Evolutionary conservation across 2,888 invertebrate species (phyloP).

Genomic region (Mamestra brassicae): DNA sequence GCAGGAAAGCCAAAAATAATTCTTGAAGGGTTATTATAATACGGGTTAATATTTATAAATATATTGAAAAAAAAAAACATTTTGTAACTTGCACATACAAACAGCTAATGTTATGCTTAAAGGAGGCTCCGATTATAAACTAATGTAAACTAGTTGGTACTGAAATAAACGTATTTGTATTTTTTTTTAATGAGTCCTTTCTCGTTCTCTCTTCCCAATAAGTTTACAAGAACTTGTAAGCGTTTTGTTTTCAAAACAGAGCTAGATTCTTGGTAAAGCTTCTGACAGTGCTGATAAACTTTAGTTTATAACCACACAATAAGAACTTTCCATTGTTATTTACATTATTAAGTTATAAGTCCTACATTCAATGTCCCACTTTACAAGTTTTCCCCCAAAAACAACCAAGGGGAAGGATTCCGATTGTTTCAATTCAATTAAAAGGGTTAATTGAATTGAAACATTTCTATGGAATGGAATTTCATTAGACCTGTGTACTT

Average conservation of each 20-base stretch:
- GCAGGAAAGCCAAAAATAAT: no score
- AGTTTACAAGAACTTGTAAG: not conserved
- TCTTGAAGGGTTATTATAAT: no score
- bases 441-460: slow-evolving; percentile 62
- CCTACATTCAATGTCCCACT: slow-evolving; percentile 30
- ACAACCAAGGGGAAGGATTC: slow-evolving; percentile 55
- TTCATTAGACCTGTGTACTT: slow-evolving; percentile 43
- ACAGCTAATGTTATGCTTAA: no score
- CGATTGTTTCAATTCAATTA: slow-evolving; percentile 66
- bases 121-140: no score
- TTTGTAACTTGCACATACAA: no score
- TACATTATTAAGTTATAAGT: slow-evolving; percentile 46
- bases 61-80: no score
- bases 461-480: slow-evolving; percentile 52
- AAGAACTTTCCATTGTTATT: slow-evolving; percentile 10
- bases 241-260: not conserved
- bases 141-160: no score
- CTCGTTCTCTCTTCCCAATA: not conserved
- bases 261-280: not conserved
- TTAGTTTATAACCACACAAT: slow-evolving; percentile 11
- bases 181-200: no score
- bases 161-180: no score
- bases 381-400: slow-evolving; percentile 55
- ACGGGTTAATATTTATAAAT: no score
- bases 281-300: slow-evolving; percentile 4